A percentile compares a stretch with the other conserved stretches of the same genome.
phyloP scores from a whole-genome alignment of 2,797 vertebrate genomes.

The Takifugu rubripes region DNA sequence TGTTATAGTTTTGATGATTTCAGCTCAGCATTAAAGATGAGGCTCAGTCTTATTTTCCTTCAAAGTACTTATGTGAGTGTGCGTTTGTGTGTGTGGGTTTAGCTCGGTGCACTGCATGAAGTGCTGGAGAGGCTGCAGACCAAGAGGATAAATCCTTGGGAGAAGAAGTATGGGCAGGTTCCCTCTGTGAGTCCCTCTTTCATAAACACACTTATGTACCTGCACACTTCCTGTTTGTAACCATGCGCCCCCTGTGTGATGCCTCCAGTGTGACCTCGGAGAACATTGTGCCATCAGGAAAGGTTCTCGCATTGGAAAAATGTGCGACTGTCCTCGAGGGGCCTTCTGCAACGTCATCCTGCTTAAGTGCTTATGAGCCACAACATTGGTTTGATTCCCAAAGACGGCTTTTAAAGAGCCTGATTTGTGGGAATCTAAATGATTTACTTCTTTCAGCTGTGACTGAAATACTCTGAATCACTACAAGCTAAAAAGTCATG shows the following conservation, averaged over 20 bases:
- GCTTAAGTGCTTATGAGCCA: conserved; percentile 74
- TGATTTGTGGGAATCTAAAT: not conserved
- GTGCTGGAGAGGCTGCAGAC: conserved; percentile 81
- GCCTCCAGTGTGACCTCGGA: conserved; percentile 62
- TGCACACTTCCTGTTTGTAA: not conserved
- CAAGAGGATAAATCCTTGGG: conserved; percentile 77
- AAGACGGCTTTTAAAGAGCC: not conserved
- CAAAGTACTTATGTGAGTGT: too few relatives aligned
- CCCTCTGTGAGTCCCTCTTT: conserved; percentile 68
- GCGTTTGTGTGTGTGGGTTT: not conserved
- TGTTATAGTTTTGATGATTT: too few relatives aligned
- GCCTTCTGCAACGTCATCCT: conserved; percentile 75
- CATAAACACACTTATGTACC: not conserved
- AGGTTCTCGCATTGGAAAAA: conserved; percentile 79
- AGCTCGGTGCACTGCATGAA: conserved; percentile 75
- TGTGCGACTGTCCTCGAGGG: conserved; percentile 73
- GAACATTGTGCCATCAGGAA: conserved; percentile 78
- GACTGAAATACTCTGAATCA: too few relatives aligned
- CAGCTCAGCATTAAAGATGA: too few relatives aligned
- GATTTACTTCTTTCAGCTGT: not conserved
- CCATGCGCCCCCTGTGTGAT: not conserved
- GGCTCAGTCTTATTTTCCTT: too few relatives aligned
- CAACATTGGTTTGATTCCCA: too few relatives aligned
- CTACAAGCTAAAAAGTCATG: too few relatives aligned
- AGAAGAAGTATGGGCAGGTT: conserved; percentile 81